phyloP scores from a whole-genome alignment of 2,888 invertebrate genomes.

The Eristalis intricaria region DNA sequence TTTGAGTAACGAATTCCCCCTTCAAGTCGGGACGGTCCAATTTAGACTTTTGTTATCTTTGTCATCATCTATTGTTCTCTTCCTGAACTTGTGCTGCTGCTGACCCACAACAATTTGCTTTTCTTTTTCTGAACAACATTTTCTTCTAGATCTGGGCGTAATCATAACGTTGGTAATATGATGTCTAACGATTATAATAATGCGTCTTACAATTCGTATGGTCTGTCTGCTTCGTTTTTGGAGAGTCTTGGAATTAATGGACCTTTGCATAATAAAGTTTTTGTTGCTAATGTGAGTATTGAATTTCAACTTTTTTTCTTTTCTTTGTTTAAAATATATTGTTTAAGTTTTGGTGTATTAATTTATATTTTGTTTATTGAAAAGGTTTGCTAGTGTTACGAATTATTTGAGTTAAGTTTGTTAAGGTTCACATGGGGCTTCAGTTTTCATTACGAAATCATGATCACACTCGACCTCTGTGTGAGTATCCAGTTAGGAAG shows the following conservation, averaged over 20 bases:
- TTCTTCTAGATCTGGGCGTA: conserved; percentile 82
- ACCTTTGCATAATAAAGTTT: conserved; percentile 95
- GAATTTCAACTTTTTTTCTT: conserved; percentile 56
- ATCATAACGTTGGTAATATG: conserved; percentile 79
- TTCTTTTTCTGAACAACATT: conserved; percentile 73
- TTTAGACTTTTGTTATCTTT: conserved; percentile 31
- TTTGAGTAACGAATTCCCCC: conserved; percentile 4
- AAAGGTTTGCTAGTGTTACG: conserved; percentile 49
- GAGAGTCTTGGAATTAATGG: conserved; percentile 96
- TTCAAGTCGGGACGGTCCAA: conserved; percentile 28
- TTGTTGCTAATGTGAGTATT: conserved; percentile 97
- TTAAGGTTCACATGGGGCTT: conserved; percentile 9
- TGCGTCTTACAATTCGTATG: conserved; percentile 91
- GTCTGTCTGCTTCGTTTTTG: conserved; percentile 95
- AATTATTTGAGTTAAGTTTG: conserved; percentile 9
- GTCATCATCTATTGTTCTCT: conserved; percentile 48
- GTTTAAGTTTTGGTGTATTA: conserved; percentile 41
- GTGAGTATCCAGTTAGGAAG: too few relatives aligned
- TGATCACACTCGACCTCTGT: not conserved
- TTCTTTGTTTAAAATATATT: conserved; percentile 49
- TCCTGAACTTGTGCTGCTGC: conserved; percentile 45
- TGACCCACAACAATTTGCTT: conserved; percentile 65
- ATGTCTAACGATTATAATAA: conserved; percentile 81
- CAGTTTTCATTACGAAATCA: not conserved
- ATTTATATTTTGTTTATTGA: conserved; percentile 19